Conservation (phyloP, 2,888 invertebrate species). For the Drosophila stalkeri region DNA sequence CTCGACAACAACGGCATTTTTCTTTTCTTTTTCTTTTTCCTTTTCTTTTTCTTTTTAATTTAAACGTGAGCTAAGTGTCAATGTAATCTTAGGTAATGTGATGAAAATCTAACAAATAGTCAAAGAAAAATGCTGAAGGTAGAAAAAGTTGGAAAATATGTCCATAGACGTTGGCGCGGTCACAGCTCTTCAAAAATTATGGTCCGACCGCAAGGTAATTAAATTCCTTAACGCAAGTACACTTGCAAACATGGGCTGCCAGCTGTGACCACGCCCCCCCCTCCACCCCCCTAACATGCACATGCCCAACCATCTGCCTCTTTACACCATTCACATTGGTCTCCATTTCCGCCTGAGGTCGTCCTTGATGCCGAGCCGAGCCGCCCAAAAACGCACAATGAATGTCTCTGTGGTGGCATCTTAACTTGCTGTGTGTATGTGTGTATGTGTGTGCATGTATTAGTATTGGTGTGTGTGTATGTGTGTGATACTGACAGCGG, state of each 20-base stretch:
- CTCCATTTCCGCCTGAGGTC: slow-evolving; percentile 28
- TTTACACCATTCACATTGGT: slow-evolving; percentile 10
- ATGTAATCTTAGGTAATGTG: slow-evolving; percentile 57
- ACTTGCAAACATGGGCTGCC: slow-evolving; percentile 19
- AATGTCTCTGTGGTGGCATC: slow-evolving; percentile 66
- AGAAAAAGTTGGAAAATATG: slow-evolving; percentile 39
- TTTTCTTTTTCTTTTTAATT: slow-evolving; percentile 6
- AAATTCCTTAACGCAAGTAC: slow-evolving; percentile 67
- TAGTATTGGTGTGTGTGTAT: slow-evolving; percentile 12
- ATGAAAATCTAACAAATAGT: slow-evolving; percentile 47
- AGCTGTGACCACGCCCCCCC: slow-evolving; percentile 1
- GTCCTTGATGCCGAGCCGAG: slow-evolving; percentile 62
- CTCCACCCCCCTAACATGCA: too few species aligned
- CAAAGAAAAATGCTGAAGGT: not conserved
- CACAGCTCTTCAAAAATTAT: slow-evolving; percentile 57
- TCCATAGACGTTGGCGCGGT: slow-evolving; percentile 28
- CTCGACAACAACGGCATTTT: not conserved
- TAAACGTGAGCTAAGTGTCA: slow-evolving; percentile 48
- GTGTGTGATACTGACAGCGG: slow-evolving; percentile 33
- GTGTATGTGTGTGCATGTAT: slow-evolving; percentile 10
- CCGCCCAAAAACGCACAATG: slow-evolving; percentile 60
- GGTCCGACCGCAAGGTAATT: slow-evolving; percentile 70
- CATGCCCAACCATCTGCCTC: fast-evolving
- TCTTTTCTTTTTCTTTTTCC: not conserved
- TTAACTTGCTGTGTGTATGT: slow-evolving; percentile 9